These are phyloP conservation scores for Hyles vespertilio DNA, from an alignment of 1,140 invertebrate genomes.

Conservation along the genomic window DNA sequence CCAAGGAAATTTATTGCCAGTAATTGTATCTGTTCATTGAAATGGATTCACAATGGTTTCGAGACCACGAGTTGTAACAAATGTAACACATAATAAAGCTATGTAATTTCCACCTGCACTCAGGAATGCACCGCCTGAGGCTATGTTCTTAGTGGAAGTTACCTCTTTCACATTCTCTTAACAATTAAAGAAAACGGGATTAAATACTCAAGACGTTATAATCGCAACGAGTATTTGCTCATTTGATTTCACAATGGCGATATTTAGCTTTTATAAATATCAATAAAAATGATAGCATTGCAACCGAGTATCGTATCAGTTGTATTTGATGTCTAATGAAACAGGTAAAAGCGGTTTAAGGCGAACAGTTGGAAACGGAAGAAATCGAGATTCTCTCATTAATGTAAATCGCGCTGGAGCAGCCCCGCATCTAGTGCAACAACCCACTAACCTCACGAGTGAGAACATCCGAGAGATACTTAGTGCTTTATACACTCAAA, in stretches of 20 bases:
- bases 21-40: conserved; percentile 23
- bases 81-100: conserved; percentile 23
- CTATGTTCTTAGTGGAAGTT: too few relatives aligned
- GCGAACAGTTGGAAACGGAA: conserved; percentile 37
- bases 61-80: conserved; percentile 25
- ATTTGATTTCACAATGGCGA: too few relatives aligned
- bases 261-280: too few relatives aligned
- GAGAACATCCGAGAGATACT: conserved; percentile 15
- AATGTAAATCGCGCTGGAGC: conserved; percentile 47
- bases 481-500: too few relatives aligned
- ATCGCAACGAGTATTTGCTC: too few relatives aligned
- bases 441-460: conserved; percentile 55
- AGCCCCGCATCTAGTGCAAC: conserved; percentile 29
- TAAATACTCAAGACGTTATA: too few relatives aligned
- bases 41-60: conserved; percentile 24
- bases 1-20: conserved; percentile 13
- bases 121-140: conserved; percentile 24
- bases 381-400: conserved; percentile 56
- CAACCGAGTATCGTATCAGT: too few relatives aligned
- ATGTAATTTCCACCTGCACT: conserved; percentile 39
- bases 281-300: too few relatives aligned
- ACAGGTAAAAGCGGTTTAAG: conserved; percentile 20
- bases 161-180: too few relatives aligned
- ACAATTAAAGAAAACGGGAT: too few relatives aligned
- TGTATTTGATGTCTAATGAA: too few relatives aligned